These are phyloP conservation scores for Nezara viridula DNA, from an alignment of 2,888 invertebrate genomes.

Conservation along the genomic window DNA sequence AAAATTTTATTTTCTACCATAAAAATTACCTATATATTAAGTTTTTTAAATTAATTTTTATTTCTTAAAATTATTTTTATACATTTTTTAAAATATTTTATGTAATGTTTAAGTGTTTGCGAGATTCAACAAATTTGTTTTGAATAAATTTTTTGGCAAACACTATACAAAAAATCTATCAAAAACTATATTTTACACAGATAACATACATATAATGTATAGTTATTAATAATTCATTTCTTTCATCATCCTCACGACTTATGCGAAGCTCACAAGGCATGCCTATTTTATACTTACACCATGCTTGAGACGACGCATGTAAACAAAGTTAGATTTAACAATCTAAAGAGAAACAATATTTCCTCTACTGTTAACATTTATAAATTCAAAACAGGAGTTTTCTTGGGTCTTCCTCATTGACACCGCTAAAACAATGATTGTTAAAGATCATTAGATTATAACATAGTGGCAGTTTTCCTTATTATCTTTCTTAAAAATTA, in stretches of 20 bases:
- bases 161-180: slow-evolving; percentile 58
- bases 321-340: slow-evolving; percentile 8
- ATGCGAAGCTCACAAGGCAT: slow-evolving; percentile 50
- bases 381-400: slow-evolving; percentile 39
- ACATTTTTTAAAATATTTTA: slow-evolving; percentile 55
- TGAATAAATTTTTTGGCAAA: slow-evolving; percentile 55
- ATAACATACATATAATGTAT: slow-evolving; percentile 57
- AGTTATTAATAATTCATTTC: slow-evolving; percentile 40
- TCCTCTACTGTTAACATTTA: slow-evolving; percentile 41
- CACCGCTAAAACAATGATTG: slow-evolving; percentile 28
- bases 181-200: slow-evolving; percentile 55
- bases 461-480: slow-evolving; percentile 48
- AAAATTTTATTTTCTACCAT: slow-evolving; percentile 31
- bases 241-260: slow-evolving; percentile 52
- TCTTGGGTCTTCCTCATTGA: slow-evolving; percentile 40
- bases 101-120: slow-evolving; percentile 53
- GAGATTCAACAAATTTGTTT: slow-evolving; percentile 58
- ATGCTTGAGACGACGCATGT: slow-evolving; percentile 41
- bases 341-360: slow-evolving; percentile 43
- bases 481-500: slow-evolving; percentile 48
- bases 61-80: slow-evolving; percentile 44
- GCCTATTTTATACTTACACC: slow-evolving; percentile 58
- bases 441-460: slow-evolving; percentile 32
- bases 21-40: slow-evolving; percentile 51
- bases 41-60: slow-evolving; percentile 51